phyloP scores from a whole-genome alignment of 2,113 vertebrate species.

The Malurus melanocephalus region DNA sequence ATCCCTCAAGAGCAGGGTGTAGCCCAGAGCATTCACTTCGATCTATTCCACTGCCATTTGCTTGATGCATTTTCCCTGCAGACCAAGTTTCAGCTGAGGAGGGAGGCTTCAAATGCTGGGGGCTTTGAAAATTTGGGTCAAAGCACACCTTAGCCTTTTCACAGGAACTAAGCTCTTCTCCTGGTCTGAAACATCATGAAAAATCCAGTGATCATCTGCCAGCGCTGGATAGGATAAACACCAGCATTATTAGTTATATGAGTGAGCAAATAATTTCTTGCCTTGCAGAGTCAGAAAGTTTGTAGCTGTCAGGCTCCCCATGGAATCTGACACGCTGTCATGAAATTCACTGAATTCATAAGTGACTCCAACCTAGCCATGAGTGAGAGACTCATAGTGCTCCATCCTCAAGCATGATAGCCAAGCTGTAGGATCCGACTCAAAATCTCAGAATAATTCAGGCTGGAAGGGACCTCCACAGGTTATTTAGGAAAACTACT shows the following conservation, averaged over 20 bases:
- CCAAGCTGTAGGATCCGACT: background rate
- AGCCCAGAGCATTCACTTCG: background rate
- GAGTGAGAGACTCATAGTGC: background rate
- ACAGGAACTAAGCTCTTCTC: background rate
- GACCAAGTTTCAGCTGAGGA: background rate
- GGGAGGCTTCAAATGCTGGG: background rate
- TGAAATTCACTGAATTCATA: background rate
- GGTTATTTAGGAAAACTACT: background rate
- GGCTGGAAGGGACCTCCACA: background rate
- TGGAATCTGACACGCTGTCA: background rate
- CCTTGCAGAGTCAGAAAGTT: background rate
- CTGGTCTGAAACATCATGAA: background rate
- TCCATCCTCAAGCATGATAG: background rate
- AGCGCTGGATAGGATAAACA: background rate
- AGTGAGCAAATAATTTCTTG: background rate
- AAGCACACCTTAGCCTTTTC: background rate
- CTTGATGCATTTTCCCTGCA: background rate
- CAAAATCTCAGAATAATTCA: background rate
- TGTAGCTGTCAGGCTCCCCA: background rate
- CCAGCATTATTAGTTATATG: background rate
- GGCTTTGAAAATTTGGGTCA: background rate
- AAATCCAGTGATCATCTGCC: background rate
- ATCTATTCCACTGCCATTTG: background rate
- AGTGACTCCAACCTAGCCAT: background rate
- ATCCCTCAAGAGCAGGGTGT: background rate